Conservation (phyloP, 2,888 invertebrate species). For the Calephelis perditalis region DNA sequence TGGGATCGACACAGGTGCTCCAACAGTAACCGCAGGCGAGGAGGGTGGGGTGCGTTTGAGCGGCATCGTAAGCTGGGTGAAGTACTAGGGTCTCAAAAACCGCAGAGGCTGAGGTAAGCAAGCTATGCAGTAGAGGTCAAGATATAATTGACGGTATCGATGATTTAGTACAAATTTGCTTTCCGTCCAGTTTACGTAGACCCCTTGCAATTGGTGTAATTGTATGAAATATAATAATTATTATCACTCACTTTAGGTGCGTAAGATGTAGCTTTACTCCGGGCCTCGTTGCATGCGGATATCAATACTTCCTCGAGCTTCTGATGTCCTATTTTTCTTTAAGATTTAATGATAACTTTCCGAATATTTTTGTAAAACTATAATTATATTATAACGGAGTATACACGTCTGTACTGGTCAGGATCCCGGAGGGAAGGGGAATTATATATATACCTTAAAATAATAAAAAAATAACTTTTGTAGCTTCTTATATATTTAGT, state of each 20-base stretch:
- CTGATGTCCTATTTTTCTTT: neutral
- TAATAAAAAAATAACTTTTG: no score
- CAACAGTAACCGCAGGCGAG: neutral
- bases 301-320: neutral
- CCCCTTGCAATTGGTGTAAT: neutral
- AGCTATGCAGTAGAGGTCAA: neutral
- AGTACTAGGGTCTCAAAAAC: neutral
- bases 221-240: neutral
- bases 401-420: no score
- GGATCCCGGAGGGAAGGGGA: no score
- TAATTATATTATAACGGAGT: no score
- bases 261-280: neutral
- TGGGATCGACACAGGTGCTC: neutral
- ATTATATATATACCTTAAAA: no score
- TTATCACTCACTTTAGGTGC: constrained; percentile 3
- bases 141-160: neutral
- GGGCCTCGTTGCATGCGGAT: neutral
- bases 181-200: neutral
- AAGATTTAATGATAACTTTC: neutral
- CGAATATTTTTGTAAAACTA: neutral
- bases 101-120: neutral
- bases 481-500: no score
- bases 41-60: neutral
- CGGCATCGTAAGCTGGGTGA: neutral
- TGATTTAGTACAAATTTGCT: constrained; percentile 1